Conservation (phyloP, 2,113 vertebrate species). For the Tachysurus vachellii region DNA sequence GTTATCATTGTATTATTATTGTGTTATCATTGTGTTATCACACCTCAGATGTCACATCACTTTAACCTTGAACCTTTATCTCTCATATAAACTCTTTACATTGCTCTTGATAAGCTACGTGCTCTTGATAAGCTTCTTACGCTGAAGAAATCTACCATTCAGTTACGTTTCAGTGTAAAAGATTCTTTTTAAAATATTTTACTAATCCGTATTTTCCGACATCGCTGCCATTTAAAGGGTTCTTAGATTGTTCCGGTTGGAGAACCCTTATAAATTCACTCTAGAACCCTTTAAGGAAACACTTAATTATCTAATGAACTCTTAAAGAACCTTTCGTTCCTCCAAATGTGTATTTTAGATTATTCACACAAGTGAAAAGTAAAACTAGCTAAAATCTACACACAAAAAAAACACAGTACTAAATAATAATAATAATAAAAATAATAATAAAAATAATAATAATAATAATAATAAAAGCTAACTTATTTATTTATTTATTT, state of each 20-base stretch:
- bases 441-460: no score
- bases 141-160: neutral
- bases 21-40: neutral
- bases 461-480: no score
- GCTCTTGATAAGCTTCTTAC: neutral
- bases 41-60: neutral
- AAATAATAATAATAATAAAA: no score
- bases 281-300: neutral
- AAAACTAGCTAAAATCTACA: no score
- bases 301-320: no score
- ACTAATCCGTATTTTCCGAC: neutral
- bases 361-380: no score
- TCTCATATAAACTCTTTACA: neutral
- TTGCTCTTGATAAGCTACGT: no score
- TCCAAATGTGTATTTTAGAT: no score
- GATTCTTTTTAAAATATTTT: neutral
- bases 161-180: neutral
- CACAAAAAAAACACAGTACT: no score
- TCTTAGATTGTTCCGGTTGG: neutral
- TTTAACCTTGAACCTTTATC: neutral
- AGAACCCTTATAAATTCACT: neutral
- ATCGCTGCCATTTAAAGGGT: neutral
- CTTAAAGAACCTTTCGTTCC: no score
- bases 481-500: no score
- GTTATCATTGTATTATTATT: neutral